Evolutionary conservation across 2,113 vertebrate genomes (phyloP).

Genomic region (Synchiropus splendidus): DNA sequence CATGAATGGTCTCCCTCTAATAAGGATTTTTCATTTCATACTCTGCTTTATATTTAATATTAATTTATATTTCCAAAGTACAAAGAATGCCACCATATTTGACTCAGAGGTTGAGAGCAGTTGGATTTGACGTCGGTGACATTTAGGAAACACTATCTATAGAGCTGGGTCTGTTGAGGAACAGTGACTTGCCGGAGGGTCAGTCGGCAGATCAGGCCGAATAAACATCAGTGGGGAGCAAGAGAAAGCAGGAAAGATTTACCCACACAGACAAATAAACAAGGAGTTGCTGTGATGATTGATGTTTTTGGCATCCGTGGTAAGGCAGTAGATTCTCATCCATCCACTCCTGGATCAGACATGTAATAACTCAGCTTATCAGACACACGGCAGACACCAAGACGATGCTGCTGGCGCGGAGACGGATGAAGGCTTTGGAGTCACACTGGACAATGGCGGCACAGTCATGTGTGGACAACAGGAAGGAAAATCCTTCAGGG

Average conservation of each 20-base stretch:
- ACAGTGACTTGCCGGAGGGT: conserved; percentile 20
- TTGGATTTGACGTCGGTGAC: conserved; percentile 25
- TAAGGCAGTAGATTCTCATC: conserved; percentile 29
- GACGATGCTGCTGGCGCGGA: conserved; percentile 3
- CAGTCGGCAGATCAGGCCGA: conserved; percentile 33
- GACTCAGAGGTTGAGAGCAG: conserved; percentile 1
- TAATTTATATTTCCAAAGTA: too few relatives aligned
- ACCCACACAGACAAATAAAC: conserved; percentile 6
- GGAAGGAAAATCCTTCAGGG: too few relatives aligned
- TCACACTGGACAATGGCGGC: neutral
- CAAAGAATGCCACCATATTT: conserved; percentile 1
- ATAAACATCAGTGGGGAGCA: conserved; percentile 31
- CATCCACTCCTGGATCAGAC: conserved; percentile 19
- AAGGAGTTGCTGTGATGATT: conserved; percentile 17
- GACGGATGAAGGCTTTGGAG: conserved; percentile 33
- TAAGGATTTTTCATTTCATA: too few relatives aligned
- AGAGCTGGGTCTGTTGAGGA: conserved; percentile 25
- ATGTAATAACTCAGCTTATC: conserved; percentile 30
- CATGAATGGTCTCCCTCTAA: too few relatives aligned
- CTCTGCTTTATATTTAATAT: too few relatives aligned
- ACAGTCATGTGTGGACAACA: too few relatives aligned
- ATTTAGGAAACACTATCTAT: conserved; percentile 34
- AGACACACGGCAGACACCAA: conserved; percentile 7
- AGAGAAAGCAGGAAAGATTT: neutral
- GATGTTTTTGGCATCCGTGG: conserved; percentile 23